Evolutionary conservation across 1,140 invertebrate genomes (phyloP).

Genomic region (Drosophila teissieri): DNA sequence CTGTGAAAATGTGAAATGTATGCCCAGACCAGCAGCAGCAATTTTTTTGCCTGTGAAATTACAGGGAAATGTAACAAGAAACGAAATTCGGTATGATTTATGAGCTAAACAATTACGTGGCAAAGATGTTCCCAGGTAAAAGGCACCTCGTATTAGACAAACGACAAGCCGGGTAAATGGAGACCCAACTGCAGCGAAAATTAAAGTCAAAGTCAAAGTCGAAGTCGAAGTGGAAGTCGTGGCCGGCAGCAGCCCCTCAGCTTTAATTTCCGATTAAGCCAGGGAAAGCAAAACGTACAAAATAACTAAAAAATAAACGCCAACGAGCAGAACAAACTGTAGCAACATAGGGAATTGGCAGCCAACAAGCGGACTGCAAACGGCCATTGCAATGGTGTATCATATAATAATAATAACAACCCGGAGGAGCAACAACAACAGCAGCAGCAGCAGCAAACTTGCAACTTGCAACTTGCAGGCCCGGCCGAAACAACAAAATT

Average conservation of each 20-base stretch:
- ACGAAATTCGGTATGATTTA: constrained; percentile 73
- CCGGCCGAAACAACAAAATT: constrained; percentile 56
- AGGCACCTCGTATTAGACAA: constrained; percentile 41
- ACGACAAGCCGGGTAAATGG: constrained; percentile 30
- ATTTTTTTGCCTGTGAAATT: constrained; percentile 47
- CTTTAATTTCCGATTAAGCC: constrained; percentile 82
- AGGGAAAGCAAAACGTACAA: constrained; percentile 29
- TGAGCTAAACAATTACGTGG: constrained; percentile 73
- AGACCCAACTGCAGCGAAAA: constrained; percentile 71
- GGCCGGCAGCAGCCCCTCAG: constrained; percentile 71
- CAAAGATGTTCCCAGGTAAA: constrained; percentile 72
- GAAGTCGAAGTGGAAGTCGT: constrained; percentile 65
- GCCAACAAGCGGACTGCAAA: constrained; percentile 65
- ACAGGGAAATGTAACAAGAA: constrained; percentile 65
- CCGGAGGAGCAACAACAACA: constrained; percentile 9
- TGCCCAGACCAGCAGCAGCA: not conserved
- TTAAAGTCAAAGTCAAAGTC: constrained; percentile 65
- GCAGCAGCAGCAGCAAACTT: constrained; percentile 4
- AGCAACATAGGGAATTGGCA: constrained; percentile 76
- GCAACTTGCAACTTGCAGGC: constrained; percentile 9
- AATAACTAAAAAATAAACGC: constrained; percentile 15
- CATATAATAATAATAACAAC: constrained; percentile 81
- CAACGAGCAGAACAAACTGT: constrained; percentile 73
- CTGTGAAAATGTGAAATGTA: constrained; percentile 61
- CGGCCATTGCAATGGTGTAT: constrained; percentile 80